Evolutionary conservation across 2,888 invertebrate genomes (phyloP), one percentile per base, ranked within the genome.

Genomic region (Theodoxus fluviatilis): DNA sequence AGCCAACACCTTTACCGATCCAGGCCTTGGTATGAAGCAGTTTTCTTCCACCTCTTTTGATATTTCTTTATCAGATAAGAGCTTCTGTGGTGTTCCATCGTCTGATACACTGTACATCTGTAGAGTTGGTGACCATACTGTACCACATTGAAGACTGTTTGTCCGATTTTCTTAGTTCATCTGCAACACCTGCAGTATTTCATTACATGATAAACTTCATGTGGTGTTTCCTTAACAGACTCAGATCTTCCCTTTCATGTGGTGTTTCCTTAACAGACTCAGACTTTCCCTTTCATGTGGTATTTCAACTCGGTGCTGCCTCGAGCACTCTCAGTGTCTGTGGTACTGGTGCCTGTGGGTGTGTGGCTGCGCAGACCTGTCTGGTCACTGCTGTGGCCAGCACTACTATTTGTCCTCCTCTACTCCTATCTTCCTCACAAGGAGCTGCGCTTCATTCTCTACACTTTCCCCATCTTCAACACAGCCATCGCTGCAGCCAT

Each of bases 281-380:
- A 82, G 83, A 87, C 86, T 28, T 75, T 75, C 7, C 98, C 98
- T 71, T 96, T 96, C 87, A 87, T 95, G 1, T 99, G 99, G 99
- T 99, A 99, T 88, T 97, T 98, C 87, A 97, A 97, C 87, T 98
- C 98, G 0, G 99, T 96, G 0, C 89, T 99, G 52, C 98, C 99
- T 0, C 91, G 98, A 69, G 94, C 95, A 0, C 90, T 99, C 85
- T 94, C 93, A 0, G 90, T 92, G 0, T 94, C 95, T 33, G 85
- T 94, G 33, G 82, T 94, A 9, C 89, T 98, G 63, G 90, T 89
- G n/a, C 86, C 87, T 0, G 40, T 85, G 76, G 89, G 93, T 77
- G 94, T 81, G 7, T 75, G 80, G 47, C 35, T 86, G 47, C 84
- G 96, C 83, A 88, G 90, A 68, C 90, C 95, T 77, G 90, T 93